Base-by-base conservation (phyloP, 2,888 invertebrate genomes). In the Lamproptera curius region DNA sequence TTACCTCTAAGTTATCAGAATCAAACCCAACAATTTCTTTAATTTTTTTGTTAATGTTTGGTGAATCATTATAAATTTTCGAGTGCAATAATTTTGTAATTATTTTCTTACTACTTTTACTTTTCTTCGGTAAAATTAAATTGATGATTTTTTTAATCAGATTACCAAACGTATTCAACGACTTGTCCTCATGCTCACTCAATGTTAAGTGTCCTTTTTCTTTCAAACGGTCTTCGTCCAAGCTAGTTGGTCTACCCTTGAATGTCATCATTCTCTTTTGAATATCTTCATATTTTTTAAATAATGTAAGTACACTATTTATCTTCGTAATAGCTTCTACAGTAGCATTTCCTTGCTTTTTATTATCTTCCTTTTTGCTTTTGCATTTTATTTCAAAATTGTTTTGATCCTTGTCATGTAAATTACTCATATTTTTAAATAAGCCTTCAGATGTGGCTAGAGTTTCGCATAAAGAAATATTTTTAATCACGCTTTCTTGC, bases 141-240 rank as follows among this genome's bases (percentile, higher is more conserved):
- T 78, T 80, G 9, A 80, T 81, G 16, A 87, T 67, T 61, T 75
- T 77, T 48, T 72, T 65, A 56, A 86, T 63, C 42, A 84, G 46
- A 23, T 65, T 73, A 2, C 80, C 80, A 52, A 76, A 84, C 2
- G 72, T 33, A 49, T 75, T 72, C 9, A 78, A 53, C 5, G 76
- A 67, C 2, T 50, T 54, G 35, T 53, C 57, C 34, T 75, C 73
- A 38, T 67, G 59, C 34, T 61, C 52, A 1, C 63, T 63, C 3
- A 68, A 51, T 45, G 46, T 52, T 11, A 53, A 49, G 26, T 31
- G 28, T 23, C 11, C 20, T 34, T 36, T 6, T 1, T 46, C 20
- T 33, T 37, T 36, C n/a, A n/a, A n/a, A n/a, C n/a, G 40, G n/a
- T 39, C 14, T 14, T 36, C 36, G 10, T 46, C 36, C 2, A 14